Evolutionary conservation across 2,113 vertebrate species (phyloP), one percentile per base, ranked within the genome.

Genomic region (Centropus unirufus): DNA sequence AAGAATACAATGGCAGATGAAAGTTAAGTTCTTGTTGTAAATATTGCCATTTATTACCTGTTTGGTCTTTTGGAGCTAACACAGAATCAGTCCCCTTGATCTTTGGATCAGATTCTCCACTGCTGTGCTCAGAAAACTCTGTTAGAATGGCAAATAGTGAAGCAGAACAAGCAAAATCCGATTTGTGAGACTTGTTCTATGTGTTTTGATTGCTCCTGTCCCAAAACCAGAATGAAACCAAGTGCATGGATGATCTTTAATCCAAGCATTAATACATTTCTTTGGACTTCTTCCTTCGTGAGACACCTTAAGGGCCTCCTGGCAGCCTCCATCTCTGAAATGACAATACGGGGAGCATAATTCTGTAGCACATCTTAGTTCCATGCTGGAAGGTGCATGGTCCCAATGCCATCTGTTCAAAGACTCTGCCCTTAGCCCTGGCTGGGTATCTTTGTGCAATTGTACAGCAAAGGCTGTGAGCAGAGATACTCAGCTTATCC

Each of bases 11-110:
- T 3, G 23, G 47, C 24, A 27, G 91, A 70, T 36, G 36, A 36
- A 36, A 36, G 36, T 36, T 36, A 36, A 99, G 95, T 61, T 97
- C 96, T 23, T 96, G 96, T 70, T 97, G 98, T 46, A 99, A 98
- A 88, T 97, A 98, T 8, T 97, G 97, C 99, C 99, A 99, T 95
- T 98, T 99, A 63, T 97, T 96, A 26, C 94, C 92, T 21, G 68
- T 91, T 62, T 87, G 96, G 80, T 82, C 96, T 87, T 96, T 96
- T 32, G 86, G 78, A 92, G 84, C 29, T 62, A 81, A 66, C 52
- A 75, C 39, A 8, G 46, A 81, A 62, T 83, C 88, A 83, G 74
- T 30, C 40, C 87, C 58, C 27, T 90, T 93, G n/a, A 61, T 91
- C 86, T 90, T 73, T 40, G 94, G 51, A 58, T 54, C 64, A 73